Evolutionary conservation across 2,113 vertebrate genomes (phyloP).

Genomic region (Desmodus rotundus): DNA sequence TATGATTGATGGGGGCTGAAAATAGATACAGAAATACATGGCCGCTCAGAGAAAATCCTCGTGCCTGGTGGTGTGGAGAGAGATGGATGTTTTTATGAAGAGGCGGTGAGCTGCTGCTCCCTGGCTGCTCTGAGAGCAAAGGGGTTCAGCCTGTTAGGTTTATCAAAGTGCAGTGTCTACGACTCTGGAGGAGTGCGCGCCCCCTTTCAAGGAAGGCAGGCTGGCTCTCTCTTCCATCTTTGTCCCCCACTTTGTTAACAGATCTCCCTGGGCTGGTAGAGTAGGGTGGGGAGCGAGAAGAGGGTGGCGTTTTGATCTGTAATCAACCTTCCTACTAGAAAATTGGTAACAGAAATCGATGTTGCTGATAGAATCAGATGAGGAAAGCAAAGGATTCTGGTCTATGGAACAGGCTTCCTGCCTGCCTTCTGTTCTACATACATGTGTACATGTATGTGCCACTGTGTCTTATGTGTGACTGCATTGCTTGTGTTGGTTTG

Average conservation of each 20-base stretch:
- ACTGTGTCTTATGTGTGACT: neutral
- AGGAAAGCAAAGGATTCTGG: neutral
- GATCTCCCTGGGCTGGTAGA: neutral
- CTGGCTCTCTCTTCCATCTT: neutral
- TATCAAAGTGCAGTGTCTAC: neutral
- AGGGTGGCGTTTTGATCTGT: neutral
- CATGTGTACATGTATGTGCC: neutral
- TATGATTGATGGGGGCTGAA: conserved; percentile 31
- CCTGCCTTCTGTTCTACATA: neutral
- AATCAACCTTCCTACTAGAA: neutral
- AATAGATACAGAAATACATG: neutral
- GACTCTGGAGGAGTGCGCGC: neutral
- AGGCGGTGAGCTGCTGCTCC: neutral
- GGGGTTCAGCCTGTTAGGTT: neutral
- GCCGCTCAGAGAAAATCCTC: conserved; percentile 31
- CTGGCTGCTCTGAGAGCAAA: neutral
- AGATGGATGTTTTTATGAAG: conserved; percentile 19
- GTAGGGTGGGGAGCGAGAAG: neutral
- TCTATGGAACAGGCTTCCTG: neutral
- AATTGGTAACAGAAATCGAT: neutral
- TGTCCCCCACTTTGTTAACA: neutral
- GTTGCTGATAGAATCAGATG: neutral
- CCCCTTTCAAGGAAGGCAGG: neutral
- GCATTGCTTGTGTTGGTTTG: neutral
- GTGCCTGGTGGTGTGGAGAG: neutral